Conservation (phyloP, 2,113 vertebrate genomes). For the Castor canadensis region DNA sequence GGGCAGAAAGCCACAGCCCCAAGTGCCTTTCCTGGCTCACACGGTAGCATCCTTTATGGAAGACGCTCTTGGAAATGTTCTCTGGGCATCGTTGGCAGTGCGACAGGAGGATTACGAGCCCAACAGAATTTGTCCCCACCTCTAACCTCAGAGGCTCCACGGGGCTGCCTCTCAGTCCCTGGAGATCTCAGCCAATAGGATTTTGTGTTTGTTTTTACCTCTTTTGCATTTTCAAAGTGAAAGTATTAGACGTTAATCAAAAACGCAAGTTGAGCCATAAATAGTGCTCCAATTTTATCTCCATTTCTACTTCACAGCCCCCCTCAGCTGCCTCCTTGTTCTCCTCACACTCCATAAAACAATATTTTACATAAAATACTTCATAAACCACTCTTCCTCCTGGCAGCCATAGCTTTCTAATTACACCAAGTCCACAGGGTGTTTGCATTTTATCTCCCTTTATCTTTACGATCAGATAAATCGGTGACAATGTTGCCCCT, state of each 20-base stretch:
- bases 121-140: not conserved
- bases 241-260: not conserved
- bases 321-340: not conserved
- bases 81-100: accelerated
- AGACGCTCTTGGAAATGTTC: accelerated
- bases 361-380: not conserved
- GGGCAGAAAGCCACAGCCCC: not conserved
- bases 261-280: not conserved
- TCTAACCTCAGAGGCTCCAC: not conserved
- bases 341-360: not conserved
- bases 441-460: slow-evolving; percentile 54
- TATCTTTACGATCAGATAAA: slow-evolving; percentile 62
- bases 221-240: not conserved
- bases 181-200: accelerated
- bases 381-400: not conserved
- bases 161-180: accelerated
- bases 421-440: not conserved
- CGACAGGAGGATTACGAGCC: not conserved
- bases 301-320: not conserved
- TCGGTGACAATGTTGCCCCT: not conserved
- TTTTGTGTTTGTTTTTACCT: not conserved
- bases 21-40: accelerated
- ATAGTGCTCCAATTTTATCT: not conserved
- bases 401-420: slow-evolving; percentile 35
- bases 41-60: not conserved